Percentiles rank a stretch among this genome's conserved stretches.
These are phyloP conservation scores for Amazona guildingii DNA, from an alignment of 2,113 vertebrate species.

Conservation along the genomic window DNA sequence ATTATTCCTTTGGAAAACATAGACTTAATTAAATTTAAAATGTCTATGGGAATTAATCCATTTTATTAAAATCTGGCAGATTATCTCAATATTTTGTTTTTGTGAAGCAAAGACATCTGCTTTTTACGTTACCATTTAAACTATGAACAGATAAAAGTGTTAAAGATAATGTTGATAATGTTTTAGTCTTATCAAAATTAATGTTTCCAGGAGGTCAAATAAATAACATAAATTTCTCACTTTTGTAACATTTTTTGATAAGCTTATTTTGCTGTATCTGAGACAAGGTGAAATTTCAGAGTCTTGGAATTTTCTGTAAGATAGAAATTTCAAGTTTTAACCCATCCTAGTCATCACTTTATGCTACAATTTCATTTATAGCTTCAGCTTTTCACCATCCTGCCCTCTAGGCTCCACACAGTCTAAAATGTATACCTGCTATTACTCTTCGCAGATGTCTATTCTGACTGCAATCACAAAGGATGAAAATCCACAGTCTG, in stretches of 20 bases:
- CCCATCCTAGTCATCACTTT: not conserved
- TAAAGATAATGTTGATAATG: not conserved
- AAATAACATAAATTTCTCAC: not conserved
- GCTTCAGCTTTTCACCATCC: not conserved
- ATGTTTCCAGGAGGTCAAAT: not conserved
- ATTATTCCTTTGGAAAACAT: not conserved
- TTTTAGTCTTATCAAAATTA: not conserved
- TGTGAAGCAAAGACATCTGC: not conserved
- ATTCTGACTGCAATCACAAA: not conserved
- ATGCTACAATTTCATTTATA: not conserved
- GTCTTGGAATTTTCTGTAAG: not conserved
- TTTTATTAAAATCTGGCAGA: not conserved
- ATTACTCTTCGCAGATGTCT: not conserved
- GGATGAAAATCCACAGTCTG: not conserved
- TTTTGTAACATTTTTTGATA: not conserved
- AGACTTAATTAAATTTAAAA: not conserved
- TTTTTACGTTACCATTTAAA: not conserved
- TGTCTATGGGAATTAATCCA: not conserved
- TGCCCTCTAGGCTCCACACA: not conserved
- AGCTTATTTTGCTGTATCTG: not conserved
- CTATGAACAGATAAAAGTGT: not conserved
- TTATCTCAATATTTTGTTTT: conserved; percentile 7
- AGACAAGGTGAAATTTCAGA: not conserved
- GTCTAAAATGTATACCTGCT: not conserved
- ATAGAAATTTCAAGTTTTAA: not conserved